A percentile compares a stretch with the other conserved stretches of the same genome.
These are phyloP conservation scores for Vireo altiloquus DNA, from an alignment of 2,113 vertebrate genomes.

Conservation along the genomic window DNA sequence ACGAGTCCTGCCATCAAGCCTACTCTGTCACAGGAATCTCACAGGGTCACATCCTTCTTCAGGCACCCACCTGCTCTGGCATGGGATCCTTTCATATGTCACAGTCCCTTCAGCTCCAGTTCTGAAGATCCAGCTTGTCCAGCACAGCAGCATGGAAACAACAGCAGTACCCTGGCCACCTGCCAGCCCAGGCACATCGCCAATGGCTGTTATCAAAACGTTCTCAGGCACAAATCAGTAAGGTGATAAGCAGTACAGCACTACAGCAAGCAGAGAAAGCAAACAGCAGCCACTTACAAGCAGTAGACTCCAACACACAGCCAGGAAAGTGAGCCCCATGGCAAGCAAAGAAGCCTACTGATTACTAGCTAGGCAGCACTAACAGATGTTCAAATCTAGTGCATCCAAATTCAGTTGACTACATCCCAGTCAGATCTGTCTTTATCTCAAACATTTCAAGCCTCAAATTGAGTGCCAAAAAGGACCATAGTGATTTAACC, in stretches of 20 bases:
- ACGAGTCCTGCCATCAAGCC: not conserved
- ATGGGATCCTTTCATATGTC: fast-evolving
- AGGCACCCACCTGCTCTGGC: not conserved
- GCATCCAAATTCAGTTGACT: fast-evolving
- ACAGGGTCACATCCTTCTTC: not conserved
- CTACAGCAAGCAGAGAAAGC: fast-evolving
- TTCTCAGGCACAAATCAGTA: not conserved
- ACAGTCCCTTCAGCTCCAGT: not conserved
- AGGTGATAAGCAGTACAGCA: not conserved
- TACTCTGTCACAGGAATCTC: not conserved
- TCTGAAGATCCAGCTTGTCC: not conserved
- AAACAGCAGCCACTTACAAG: not conserved
- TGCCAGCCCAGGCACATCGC: not conserved
- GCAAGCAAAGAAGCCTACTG: not conserved
- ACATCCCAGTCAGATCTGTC: not conserved
- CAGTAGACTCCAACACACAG: not conserved
- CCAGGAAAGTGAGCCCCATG: not conserved
- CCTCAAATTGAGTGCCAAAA: not conserved
- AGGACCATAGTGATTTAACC: fast-evolving
- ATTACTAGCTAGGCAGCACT: too few relatives aligned
- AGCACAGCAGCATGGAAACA: not conserved
- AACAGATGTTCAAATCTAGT: not conserved
- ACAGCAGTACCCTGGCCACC: not conserved
- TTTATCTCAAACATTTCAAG: not conserved
- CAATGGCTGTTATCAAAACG: not conserved